Evolutionary conservation across 2,888 invertebrate genomes (phyloP).

Genomic region (Machimus atricapillus): DNA sequence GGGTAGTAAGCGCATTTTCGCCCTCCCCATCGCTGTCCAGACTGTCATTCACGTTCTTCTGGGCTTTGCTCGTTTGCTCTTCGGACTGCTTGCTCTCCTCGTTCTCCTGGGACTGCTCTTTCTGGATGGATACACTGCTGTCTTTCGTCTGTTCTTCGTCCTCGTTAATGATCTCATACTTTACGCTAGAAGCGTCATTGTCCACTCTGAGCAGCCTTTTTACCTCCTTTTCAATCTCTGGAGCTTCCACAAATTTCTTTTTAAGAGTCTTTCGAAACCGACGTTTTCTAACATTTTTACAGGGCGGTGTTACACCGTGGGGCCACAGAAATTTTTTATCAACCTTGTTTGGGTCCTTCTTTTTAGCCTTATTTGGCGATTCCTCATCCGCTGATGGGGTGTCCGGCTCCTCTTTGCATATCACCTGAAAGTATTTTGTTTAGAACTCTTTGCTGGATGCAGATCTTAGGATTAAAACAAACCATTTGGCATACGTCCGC

Average conservation of each 20-base stretch:
- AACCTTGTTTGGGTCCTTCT: conserved; percentile 78
- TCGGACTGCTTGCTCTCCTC: conserved; percentile 54
- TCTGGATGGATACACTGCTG: conserved; percentile 29
- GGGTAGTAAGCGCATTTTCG: conserved; percentile 52
- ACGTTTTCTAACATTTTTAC: conserved; percentile 92
- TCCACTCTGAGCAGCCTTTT: conserved; percentile 89
- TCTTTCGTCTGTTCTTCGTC: conserved; percentile 72
- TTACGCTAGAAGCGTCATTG: conserved; percentile 88
- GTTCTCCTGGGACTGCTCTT: conserved; percentile 55
- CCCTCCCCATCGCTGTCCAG: conserved; percentile 58
- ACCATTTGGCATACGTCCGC: conserved; percentile 93
- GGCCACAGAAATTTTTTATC: conserved; percentile 95
- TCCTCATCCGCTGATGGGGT: conserved; percentile 78
- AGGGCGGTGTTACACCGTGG: conserved; percentile 94
- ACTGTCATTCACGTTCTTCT: conserved; percentile 50
- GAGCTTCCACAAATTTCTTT: conserved; percentile 96
- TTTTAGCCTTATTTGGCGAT: conserved; percentile 78
- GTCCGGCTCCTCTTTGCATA: conserved; percentile 89
- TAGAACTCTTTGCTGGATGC: neutral
- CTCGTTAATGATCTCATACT: conserved; percentile 89
- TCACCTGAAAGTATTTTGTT: conserved; percentile 66
- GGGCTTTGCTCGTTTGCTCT: neutral
- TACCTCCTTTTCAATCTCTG: conserved; percentile 98
- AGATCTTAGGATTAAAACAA: conserved; percentile 38
- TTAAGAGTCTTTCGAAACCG: conserved; percentile 93